Conservation (phyloP, 2,113 vertebrate genomes). For the Rhinichthys klamathensis region DNA sequence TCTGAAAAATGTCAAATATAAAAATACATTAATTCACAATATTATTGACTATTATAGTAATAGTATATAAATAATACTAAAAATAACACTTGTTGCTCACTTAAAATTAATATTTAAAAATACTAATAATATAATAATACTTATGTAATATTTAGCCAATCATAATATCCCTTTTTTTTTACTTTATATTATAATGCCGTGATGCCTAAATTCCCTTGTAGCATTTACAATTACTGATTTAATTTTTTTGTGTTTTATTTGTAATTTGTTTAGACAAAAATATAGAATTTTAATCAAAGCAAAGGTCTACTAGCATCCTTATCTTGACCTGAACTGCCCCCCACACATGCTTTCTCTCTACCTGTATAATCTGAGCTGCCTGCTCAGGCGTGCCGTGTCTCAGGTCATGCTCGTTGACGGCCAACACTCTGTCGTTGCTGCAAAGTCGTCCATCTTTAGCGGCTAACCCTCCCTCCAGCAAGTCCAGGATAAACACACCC, state of each 20-base stretch:
- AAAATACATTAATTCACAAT: background rate
- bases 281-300: background rate
- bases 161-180: background rate
- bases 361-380: constrained; percentile 97
- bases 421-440: constrained; percentile 91
- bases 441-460: constrained; percentile 91
- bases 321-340: constrained; percentile 7
- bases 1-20: background rate
- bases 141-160: background rate
- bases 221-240: background rate
- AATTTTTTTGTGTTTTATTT: background rate
- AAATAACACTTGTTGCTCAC: background rate
- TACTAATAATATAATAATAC: background rate
- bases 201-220: background rate
- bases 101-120: background rate
- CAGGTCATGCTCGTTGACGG: constrained; percentile 93
- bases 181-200: background rate
- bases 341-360: constrained; percentile 59
- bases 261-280: background rate
- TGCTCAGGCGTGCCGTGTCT: constrained; percentile 94
- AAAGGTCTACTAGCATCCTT: background rate
- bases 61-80: background rate
- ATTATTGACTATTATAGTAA: background rate
- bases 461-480: constrained; percentile 92
- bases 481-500: constrained; percentile 93